Evolutionary conservation across 2,113 vertebrate genomes (phyloP).

Genomic region (Osmerus mordax): DNA sequence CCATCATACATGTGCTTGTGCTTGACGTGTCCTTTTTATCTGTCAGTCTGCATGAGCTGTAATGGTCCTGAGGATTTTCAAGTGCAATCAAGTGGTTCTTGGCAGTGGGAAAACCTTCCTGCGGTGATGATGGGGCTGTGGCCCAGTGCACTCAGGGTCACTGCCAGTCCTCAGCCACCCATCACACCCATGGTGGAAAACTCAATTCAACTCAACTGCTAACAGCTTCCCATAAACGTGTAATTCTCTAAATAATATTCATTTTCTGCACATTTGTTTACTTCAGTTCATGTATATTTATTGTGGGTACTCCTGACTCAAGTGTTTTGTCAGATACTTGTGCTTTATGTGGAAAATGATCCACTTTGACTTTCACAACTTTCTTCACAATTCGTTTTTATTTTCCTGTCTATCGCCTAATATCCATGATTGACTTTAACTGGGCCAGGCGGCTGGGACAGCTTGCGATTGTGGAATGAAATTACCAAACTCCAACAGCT

Average conservation of each 20-base stretch:
- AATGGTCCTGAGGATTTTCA: no score
- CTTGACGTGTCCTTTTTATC: neutral
- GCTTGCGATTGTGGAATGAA: neutral
- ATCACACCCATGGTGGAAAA: conserved; percentile 23
- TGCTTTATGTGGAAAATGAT: conserved; percentile 34
- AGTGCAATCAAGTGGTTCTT: neutral
- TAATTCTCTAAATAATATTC: conserved; percentile 7
- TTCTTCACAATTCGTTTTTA: conserved; percentile 36
- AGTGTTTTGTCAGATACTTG: conserved; percentile 2
- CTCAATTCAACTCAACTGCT: neutral
- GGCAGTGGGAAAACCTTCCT: neutral
- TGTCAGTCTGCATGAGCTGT: no score
- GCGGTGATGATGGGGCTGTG: neutral
- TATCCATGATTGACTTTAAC: conserved; percentile 29
- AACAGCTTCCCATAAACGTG: conserved; percentile 1
- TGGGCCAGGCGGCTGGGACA: neutral
- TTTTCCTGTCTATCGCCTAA: conserved; percentile 12
- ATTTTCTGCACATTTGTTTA: conserved; percentile 17
- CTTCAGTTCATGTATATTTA: conserved; percentile 28
- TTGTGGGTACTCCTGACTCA: conserved; percentile 10
- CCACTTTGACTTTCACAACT: conserved; percentile 21
- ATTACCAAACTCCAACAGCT: neutral
- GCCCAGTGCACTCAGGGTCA: neutral
- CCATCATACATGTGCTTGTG: no score
- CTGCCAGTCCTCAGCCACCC: conserved; percentile 10